Evolutionary conservation across 2,113 vertebrate species (phyloP), one percentile per base, ranked within the genome.

Genomic region (Amphiprion ocellaris): DNA sequence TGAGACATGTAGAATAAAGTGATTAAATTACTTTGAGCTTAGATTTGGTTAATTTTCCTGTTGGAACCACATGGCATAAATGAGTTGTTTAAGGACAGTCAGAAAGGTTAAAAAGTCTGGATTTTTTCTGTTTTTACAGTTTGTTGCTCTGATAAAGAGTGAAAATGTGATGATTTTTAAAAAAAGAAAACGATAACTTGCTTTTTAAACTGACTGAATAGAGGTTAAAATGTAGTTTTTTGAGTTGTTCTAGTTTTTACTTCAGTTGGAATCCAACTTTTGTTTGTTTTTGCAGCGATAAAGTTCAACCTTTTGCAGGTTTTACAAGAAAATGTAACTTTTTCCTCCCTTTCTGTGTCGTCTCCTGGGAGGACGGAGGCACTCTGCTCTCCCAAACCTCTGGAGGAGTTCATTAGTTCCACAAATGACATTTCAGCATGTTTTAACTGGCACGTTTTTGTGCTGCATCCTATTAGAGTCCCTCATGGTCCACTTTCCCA

Each of bases 401-500:
- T 47, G 41, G 61, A 56, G 65, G 15, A 59, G 62, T 55, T 26
- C 58, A 62, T 72, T 66, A 70, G 71, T 46, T 65, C 54, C 86
- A 64, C 41, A 28, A 37, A 17, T 54, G 77, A 78, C 72, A 66
- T 78, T 82, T 75, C 71, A 68, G 74, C 49, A 69, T 70, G 54
- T 77, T 85, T 75, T 49, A 69, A 73, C 81, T 75, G 81, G 54
- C 47, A 39, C 73, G 24, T 70, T 26, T 78, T 53, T 68, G 23
- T 1, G 21, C 78, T 76, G 62, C 62, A 23, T 82, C 69, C 62
- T 68, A 39, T 75, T 70, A 54, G 23, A 55, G 78, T 89, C 87
- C 86, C 87, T 86, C 74, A 75, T 71, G 79, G 56, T 74, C 72
- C 58, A 46, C 81, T 89, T 92, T 93, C 92, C 90, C 92, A 93